Conservation (phyloP, 2,797 vertebrate species). For the Muraenolepis orangiensis region DNA sequence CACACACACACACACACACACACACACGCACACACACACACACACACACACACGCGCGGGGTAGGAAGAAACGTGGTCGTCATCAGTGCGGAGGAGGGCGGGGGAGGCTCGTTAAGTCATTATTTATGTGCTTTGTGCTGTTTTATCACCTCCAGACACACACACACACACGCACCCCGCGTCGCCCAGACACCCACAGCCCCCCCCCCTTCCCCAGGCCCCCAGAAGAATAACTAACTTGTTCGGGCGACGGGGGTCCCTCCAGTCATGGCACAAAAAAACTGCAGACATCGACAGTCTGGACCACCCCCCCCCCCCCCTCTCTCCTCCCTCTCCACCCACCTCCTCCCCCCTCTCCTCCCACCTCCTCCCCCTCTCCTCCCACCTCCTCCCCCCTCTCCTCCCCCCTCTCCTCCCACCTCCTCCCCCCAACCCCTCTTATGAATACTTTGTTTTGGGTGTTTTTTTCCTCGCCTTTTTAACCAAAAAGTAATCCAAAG, state of each 20-base stretch:
- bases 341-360: conserved; percentile 15
- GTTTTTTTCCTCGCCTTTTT: neutral
- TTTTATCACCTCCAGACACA: conserved; percentile 69
- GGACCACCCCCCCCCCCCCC: conserved; percentile 23
- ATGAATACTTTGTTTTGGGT: neutral
- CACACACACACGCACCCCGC: no score
- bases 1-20: neutral
- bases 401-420: conserved; percentile 20
- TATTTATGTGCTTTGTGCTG: conserved; percentile 74
- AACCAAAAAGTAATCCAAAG: neutral
- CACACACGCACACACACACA: no score
- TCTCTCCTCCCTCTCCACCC: no score
- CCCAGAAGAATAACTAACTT: conserved; percentile 66
- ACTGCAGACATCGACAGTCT: conserved; percentile 66
- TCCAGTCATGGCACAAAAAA: conserved; percentile 45
- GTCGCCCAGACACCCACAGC: conserved; percentile 53
- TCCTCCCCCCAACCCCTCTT: conserved; percentile 17
- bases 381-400: conserved; percentile 22
- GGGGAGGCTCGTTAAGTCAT: conserved; percentile 72
- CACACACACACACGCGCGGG: neutral
- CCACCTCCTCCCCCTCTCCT: conserved; percentile 20
- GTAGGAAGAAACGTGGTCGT: conserved; percentile 53
- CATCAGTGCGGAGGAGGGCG: conserved; percentile 44
- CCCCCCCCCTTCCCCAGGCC: conserved; percentile 52
- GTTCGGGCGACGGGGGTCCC: conserved; percentile 49